These are phyloP conservation scores for Scaptomyza tumidula DNA, from an alignment of 2,888 invertebrate species.

Conservation along the genomic window DNA sequence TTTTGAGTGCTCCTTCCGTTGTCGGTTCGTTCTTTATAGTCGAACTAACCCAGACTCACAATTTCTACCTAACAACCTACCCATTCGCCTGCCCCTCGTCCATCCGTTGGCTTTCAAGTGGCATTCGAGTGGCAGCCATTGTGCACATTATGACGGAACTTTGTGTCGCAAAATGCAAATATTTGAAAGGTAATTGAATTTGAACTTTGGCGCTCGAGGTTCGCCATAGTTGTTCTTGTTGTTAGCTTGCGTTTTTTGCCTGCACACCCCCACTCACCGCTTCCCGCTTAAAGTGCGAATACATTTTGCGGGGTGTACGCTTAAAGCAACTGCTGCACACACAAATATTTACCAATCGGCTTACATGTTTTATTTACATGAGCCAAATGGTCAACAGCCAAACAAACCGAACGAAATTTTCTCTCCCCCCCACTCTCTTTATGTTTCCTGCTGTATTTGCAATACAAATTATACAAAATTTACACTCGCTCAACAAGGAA, in stretches of 20 bases:
- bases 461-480: constrained; percentile 72
- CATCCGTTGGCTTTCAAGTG: constrained; percentile 66
- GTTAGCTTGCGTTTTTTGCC: constrained; percentile 5
- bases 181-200: constrained; percentile 81
- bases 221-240: constrained; percentile 59
- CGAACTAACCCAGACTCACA: constrained; percentile 1
- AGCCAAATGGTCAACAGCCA: constrained; percentile 76
- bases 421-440: background rate
- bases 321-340: constrained; percentile 55
- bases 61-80: background rate
- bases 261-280: background rate
- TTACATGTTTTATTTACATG: constrained; percentile 77
- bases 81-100: background rate
- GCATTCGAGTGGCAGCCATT: constrained; percentile 81
- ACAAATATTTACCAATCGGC: constrained; percentile 72
- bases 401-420: constrained; percentile 38
- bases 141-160: constrained; percentile 81
- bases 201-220: constrained; percentile 75
- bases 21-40: constrained; percentile 77
- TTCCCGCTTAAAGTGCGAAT: constrained; percentile 59
- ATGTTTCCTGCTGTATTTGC: constrained; percentile 50
- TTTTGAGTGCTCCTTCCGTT: constrained; percentile 79
- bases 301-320: constrained; percentile 39
- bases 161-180: constrained; percentile 81
- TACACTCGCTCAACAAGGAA: constrained; percentile 35